Conservation (phyloP, 2,797 vertebrate species). For the Gymnodraco acuticeps region DNA sequence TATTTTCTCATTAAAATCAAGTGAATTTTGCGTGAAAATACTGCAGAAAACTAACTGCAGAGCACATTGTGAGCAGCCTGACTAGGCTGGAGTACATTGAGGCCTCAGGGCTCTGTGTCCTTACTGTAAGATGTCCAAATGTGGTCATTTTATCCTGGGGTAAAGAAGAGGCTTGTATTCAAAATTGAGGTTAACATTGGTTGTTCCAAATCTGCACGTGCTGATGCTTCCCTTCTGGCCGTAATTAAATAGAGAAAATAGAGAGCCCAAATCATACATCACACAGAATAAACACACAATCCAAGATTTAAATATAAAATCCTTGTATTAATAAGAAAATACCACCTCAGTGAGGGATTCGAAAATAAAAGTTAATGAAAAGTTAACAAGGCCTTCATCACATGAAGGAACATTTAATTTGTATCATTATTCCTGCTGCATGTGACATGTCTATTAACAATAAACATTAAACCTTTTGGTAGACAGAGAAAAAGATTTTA, state of each 20-base stretch:
- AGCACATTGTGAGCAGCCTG: slow-evolving; percentile 27
- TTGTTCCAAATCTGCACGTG: slow-evolving; percentile 49
- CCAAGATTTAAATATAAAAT: slow-evolving; percentile 37
- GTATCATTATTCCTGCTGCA: slow-evolving; percentile 14
- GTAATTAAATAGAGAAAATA: slow-evolving; percentile 46
- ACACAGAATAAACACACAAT: slow-evolving; percentile 44
- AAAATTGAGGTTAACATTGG: slow-evolving; percentile 36
- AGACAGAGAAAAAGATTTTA: slow-evolving; percentile 40
- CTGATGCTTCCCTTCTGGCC: slow-evolving; percentile 27
- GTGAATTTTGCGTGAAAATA: slow-evolving; percentile 23
- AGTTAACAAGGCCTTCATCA: slow-evolving; percentile 29
- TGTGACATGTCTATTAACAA: slow-evolving; percentile 23
- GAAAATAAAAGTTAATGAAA: slow-evolving; percentile 35
- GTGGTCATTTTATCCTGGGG: slow-evolving; percentile 45
- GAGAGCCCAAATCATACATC: slow-evolving; percentile 47
- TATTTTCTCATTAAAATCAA: slow-evolving; percentile 18
- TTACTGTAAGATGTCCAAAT: slow-evolving; percentile 31
- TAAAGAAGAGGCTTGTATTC: slow-evolving; percentile 33
- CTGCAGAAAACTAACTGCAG: slow-evolving; percentile 33
- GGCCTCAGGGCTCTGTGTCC: slow-evolving; percentile 7
- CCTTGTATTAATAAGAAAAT: slow-evolving; percentile 43
- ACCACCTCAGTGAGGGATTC: slow-evolving; percentile 14
- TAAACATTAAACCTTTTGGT: slow-evolving; percentile 44
- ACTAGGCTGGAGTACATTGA: slow-evolving; percentile 16
- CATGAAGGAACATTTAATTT: slow-evolving; percentile 19